phyloP scores from a whole-genome alignment of 1,140 invertebrate genomes.

The Theocolax elegans region DNA sequence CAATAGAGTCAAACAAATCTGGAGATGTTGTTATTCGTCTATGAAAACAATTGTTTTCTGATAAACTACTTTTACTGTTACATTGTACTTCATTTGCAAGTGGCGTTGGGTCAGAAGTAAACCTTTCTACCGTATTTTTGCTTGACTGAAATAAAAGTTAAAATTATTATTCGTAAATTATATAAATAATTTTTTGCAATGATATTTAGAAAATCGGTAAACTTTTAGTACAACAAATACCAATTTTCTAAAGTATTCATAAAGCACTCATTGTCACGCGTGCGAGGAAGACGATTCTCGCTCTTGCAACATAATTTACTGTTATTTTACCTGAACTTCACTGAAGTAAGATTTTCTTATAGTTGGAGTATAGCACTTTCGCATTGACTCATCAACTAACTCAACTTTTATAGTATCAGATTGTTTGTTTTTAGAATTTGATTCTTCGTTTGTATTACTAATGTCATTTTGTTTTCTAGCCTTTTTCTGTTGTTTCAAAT shows the following conservation, averaged over 20 bases:
- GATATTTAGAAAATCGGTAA: no score
- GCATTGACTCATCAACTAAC: no score
- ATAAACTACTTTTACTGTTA: no score
- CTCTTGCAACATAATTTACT: not conserved
- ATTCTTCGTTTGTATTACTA: not conserved
- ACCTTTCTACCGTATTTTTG: not conserved
- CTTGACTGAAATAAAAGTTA: not conserved
- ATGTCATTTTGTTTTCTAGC: not conserved
- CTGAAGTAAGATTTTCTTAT: no score
- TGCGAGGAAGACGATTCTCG: no score
- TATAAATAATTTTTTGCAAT: not conserved
- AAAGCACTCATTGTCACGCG: no score
- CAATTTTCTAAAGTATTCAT: no score
- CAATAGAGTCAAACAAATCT: constrained; percentile 50
- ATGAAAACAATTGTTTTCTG: not conserved
- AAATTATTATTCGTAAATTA: not conserved
- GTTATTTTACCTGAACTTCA: constrained; percentile 15
- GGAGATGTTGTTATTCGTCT: constrained; percentile 36
- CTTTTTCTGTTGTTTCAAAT: constrained; percentile 45
- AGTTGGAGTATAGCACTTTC: no score
- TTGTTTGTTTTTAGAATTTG: no score
- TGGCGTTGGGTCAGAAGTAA: constrained; percentile 1
- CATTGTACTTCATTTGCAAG: not conserved
- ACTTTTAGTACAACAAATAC: no score
- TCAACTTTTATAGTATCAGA: no score